These are phyloP conservation scores for Cryptotis parvus DNA, from an alignment of 2,113 vertebrate species.

Conservation along the genomic window DNA sequence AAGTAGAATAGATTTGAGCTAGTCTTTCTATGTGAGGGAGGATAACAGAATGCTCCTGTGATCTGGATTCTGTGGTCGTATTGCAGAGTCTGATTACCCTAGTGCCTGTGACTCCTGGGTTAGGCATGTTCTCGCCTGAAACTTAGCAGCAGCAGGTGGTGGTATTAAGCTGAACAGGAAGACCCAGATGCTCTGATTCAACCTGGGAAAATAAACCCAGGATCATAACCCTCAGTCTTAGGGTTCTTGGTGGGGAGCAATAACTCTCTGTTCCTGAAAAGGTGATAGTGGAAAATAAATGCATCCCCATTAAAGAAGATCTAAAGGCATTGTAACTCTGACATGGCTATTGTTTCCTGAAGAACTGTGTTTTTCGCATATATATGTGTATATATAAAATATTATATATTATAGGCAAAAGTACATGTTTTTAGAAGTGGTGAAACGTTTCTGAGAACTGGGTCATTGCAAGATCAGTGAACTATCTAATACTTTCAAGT, in stretches of 20 bases:
- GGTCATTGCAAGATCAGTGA: neutral
- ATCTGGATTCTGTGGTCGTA: neutral
- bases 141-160: neutral
- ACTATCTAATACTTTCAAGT: neutral
- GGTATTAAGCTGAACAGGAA: neutral
- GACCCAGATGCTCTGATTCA: neutral
- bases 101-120: neutral
- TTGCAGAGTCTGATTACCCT: neutral
- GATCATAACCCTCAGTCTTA: no score
- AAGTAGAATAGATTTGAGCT: neutral
- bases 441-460: slow-evolving; percentile 31
- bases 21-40: neutral
- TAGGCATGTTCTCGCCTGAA: neutral
- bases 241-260: neutral
- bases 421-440: slow-evolving; percentile 6
- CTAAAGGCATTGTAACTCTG: neutral
- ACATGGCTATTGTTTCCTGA: neutral
- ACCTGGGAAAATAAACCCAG: neutral
- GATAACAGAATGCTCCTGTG: neutral
- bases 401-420: neutral
- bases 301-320: neutral
- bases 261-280: neutral
- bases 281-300: neutral
- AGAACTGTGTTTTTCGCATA: neutral
- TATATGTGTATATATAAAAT: neutral